Conservation (phyloP, 2,113 vertebrate species). For the Strigops habroptila region DNA sequence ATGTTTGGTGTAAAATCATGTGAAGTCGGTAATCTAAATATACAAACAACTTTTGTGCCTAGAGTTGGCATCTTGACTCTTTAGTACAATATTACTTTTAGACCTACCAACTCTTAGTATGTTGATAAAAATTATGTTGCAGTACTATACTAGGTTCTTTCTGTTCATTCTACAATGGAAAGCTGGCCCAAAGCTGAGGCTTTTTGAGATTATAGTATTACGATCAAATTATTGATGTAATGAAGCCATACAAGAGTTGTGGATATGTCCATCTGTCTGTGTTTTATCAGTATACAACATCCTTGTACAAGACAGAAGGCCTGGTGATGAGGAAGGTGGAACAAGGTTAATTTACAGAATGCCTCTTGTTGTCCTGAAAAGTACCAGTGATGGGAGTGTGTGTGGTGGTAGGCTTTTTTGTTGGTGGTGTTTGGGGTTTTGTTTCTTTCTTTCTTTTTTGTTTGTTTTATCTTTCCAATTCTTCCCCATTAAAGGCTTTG, state of each 20-base stretch:
- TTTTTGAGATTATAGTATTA: neutral
- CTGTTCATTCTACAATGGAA: neutral
- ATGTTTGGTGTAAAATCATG: neutral
- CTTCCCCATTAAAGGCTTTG: slow-evolving; percentile 63
- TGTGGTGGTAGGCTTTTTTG: neutral
- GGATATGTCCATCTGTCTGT: fast-evolving
- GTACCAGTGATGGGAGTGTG: neutral
- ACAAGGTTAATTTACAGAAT: neutral
- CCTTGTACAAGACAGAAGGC: neutral
- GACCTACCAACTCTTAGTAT: fast-evolving
- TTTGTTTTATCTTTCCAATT: neutral
- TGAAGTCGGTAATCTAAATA: neutral
- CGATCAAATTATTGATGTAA: neutral
- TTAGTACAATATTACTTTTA: neutral
- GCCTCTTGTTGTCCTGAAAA: neutral
- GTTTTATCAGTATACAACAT: neutral
- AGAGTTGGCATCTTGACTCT: neutral
- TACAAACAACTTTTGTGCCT: neutral
- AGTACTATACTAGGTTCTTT: neutral
- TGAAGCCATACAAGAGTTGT: neutral
- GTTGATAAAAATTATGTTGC: neutral
- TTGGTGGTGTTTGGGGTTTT: neutral
- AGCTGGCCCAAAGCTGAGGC: neutral
- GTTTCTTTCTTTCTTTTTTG: neutral
- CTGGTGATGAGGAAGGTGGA: neutral